A percentile compares a stretch with the other conserved stretches of the same genome.
Conservation (phyloP, 2,797 vertebrate species). For the Phrynocephalus forsythii region DNA sequence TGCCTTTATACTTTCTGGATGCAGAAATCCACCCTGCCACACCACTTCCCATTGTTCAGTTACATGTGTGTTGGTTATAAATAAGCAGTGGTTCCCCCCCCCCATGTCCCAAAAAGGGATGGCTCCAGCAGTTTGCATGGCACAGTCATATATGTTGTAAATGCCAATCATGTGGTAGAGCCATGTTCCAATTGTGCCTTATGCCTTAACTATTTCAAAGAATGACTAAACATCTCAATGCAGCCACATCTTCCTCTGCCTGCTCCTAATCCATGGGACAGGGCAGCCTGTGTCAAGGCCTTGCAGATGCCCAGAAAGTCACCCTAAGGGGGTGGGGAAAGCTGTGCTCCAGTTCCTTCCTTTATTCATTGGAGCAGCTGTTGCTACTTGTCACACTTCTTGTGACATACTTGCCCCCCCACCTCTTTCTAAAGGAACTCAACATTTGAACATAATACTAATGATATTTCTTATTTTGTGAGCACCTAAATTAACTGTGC, state of each 20-base stretch:
- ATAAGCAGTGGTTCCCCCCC: background rate
- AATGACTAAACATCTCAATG: background rate
- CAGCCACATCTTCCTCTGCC: constrained; percentile 5
- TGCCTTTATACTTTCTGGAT: background rate
- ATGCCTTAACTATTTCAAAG: constrained; percentile 17
- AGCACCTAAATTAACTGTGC: background rate
- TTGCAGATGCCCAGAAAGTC: constrained; percentile 1
- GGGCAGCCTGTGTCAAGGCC: background rate
- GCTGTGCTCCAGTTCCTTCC: background rate
- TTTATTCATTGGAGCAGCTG: constrained; percentile 3
- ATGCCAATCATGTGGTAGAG: background rate
- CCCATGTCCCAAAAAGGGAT: background rate
- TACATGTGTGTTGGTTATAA: background rate
- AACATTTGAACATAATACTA: background rate
- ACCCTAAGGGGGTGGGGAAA: constrained; percentile 8
- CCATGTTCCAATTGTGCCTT: constrained; percentile 8
- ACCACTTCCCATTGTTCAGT: constrained; percentile 16
- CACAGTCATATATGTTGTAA: background rate
- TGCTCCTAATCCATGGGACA: constrained; percentile 19
- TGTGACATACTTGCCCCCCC: background rate
- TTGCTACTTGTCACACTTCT: background rate
- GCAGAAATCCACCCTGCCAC: background rate
- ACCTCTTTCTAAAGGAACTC: background rate
- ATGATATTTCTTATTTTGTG: background rate
- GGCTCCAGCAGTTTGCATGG: constrained; percentile 23